These are phyloP conservation scores for Fopius arisanus DNA, from an alignment of 1,140 invertebrate species.

Conservation along the genomic window DNA sequence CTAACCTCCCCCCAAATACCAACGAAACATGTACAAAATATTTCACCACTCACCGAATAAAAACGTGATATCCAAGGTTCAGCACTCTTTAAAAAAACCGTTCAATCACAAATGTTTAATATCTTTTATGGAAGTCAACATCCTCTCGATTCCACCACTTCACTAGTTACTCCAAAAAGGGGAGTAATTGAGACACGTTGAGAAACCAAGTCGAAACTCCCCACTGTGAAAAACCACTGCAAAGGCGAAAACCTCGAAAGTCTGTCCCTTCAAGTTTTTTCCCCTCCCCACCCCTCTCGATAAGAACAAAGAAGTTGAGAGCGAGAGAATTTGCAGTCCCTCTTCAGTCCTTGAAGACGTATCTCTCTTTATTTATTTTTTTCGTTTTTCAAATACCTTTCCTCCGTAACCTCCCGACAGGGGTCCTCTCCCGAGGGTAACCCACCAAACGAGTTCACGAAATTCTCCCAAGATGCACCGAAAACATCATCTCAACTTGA, in stretches of 20 bases:
- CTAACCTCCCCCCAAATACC: neutral
- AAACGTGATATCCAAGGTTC: neutral
- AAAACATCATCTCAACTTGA: neutral
- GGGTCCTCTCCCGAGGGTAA: conserved; percentile 12
- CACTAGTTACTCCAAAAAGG: neutral
- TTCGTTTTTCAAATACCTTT: neutral
- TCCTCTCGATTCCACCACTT: neutral
- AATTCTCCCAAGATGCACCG: neutral
- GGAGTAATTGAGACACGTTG: conserved; percentile 3
- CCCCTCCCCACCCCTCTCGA: neutral
- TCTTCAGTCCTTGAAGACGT: neutral
- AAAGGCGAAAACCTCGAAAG: conserved; percentile 1
- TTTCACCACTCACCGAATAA: neutral
- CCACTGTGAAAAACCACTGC: neutral
- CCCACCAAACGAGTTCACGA: conserved; percentile 26
- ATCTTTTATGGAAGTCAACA: neutral
- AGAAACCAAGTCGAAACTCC: neutral
- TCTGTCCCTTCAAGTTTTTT: neutral
- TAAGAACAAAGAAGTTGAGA: conserved; percentile 13
- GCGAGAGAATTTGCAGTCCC: neutral
- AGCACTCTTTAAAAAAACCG: conserved; percentile 1
- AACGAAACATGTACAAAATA: neutral
- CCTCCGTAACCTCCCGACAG: neutral
- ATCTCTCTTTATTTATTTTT: conserved; percentile 16
- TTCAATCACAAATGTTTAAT: conserved; percentile 28